A percentile compares a stretch with the other conserved stretches of the same genome.
phyloP scores from a whole-genome alignment of 2,888 invertebrate species.

The Thysanoteuthis rhombus region DNA sequence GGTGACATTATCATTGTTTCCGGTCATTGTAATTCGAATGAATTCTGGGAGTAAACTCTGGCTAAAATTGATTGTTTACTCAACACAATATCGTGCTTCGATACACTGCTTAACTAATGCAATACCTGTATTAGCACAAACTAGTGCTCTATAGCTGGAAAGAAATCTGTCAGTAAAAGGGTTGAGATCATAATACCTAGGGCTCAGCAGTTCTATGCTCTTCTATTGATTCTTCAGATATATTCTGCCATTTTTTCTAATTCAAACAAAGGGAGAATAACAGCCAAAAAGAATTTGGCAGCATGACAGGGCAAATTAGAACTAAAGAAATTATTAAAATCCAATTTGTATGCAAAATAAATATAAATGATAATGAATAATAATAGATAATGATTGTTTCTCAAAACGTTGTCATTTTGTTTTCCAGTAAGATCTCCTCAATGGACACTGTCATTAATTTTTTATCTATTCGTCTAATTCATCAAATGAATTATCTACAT shows the following conservation, averaged over 20 bases:
- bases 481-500: neutral
- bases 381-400: neutral
- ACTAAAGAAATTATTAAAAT: neutral
- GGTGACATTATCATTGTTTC: too few species aligned
- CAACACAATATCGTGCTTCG: too few species aligned
- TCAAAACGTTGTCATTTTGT: neutral
- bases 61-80: too few species aligned
- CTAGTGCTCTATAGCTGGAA: too few species aligned
- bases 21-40: too few species aligned
- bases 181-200: neutral
- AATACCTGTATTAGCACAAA: too few species aligned
- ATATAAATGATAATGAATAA: neutral
- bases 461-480: neutral
- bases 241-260: neutral
- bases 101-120: too few species aligned
- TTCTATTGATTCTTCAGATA: neutral
- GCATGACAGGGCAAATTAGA: neutral
- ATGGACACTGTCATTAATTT: neutral
- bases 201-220: neutral
- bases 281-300: neutral
- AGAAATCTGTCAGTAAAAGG: too few species aligned
- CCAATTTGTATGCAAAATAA: slow-evolving; percentile 12
- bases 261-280: neutral
- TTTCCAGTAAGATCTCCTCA: neutral
- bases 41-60: too few species aligned